Conservation (phyloP, 2,888 invertebrate genomes). For the Cephus pulcher region DNA sequence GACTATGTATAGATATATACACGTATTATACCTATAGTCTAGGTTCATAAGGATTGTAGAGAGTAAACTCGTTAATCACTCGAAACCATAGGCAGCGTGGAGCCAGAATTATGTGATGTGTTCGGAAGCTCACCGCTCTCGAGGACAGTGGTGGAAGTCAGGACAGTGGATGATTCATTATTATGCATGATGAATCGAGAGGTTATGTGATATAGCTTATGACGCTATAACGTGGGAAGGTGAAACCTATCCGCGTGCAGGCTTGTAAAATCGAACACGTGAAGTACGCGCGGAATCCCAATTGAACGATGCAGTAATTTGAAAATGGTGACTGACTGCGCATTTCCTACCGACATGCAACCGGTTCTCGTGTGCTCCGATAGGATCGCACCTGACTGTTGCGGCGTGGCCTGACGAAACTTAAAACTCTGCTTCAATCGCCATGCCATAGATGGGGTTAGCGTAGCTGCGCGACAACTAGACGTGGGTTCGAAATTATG, state of each 20-base stretch:
- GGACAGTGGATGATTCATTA: conserved; percentile 21
- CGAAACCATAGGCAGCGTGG: background rate
- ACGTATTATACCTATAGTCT: background rate
- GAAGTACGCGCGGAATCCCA: conserved; percentile 15
- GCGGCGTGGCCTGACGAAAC: background rate
- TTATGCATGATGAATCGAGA: conserved; percentile 25
- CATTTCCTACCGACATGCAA: conserved; percentile 1
- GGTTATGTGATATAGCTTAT: conserved; percentile 3
- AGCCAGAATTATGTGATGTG: background rate
- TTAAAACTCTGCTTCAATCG: background rate
- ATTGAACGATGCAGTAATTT: conserved; percentile 31
- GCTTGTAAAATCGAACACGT: conserved; percentile 30
- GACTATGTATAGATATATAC: background rate
- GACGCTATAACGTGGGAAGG: background rate
- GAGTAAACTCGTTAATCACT: background rate
- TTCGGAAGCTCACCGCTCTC: background rate
- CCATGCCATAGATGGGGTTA: background rate
- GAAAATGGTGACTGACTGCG: conserved; percentile 30
- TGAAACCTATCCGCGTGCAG: background rate
- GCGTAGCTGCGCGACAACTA: background rate
- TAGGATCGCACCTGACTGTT: background rate
- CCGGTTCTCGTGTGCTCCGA: background rate
- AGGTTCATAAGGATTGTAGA: background rate
- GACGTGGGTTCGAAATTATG: background rate
- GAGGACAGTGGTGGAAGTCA: background rate